Conservation (phyloP, 2,888 invertebrate genomes). For the Exocentrus adspersus region DNA sequence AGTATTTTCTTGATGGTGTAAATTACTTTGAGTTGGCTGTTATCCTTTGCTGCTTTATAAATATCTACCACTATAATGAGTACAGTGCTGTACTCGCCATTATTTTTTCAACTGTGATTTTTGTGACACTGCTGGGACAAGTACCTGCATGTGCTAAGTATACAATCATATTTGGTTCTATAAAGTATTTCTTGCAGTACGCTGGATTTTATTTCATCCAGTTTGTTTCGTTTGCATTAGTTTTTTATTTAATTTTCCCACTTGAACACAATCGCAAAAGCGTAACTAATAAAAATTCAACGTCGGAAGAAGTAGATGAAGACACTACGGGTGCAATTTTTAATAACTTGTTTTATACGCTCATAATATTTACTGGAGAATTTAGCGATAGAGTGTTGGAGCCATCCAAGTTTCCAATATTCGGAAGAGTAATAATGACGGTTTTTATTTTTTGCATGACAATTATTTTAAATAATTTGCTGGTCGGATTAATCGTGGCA, state of each 20-base stretch:
- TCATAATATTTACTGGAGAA: slow-evolving; percentile 49
- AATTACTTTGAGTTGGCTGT: slow-evolving; percentile 43
- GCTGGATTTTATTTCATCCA: slow-evolving; percentile 48
- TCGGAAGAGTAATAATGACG: slow-evolving; percentile 45
- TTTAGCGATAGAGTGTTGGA: slow-evolving; percentile 44
- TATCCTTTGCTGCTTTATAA: slow-evolving; percentile 33
- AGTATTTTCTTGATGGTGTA: slow-evolving; percentile 41
- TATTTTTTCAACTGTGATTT: slow-evolving; percentile 41
- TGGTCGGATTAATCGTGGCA: slow-evolving; percentile 50
- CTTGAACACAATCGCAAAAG: no score
- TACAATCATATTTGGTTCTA: slow-evolving; percentile 48
- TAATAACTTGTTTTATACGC: slow-evolving; percentile 44
- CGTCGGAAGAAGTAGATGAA: not conserved
- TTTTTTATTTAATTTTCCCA: slow-evolving; percentile 48
- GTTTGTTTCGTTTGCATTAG: slow-evolving; percentile 49
- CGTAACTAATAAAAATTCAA: not conserved
- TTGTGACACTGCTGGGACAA: slow-evolving; percentile 44
- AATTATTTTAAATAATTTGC: slow-evolving; percentile 49
- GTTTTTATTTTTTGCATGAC: slow-evolving; percentile 51
- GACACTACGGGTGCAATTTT: slow-evolving; percentile 29
- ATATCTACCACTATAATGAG: slow-evolving; percentile 34
- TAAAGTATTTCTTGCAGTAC: slow-evolving; percentile 48
- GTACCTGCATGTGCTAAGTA: slow-evolving; percentile 48
- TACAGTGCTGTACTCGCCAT: slow-evolving; percentile 42
- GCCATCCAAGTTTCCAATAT: slow-evolving; percentile 41